Percentiles rank a stretch among this genome's conserved stretches.
phyloP scores from a whole-genome alignment of 2,888 invertebrate genomes.

The Aphrophora alni region DNA sequence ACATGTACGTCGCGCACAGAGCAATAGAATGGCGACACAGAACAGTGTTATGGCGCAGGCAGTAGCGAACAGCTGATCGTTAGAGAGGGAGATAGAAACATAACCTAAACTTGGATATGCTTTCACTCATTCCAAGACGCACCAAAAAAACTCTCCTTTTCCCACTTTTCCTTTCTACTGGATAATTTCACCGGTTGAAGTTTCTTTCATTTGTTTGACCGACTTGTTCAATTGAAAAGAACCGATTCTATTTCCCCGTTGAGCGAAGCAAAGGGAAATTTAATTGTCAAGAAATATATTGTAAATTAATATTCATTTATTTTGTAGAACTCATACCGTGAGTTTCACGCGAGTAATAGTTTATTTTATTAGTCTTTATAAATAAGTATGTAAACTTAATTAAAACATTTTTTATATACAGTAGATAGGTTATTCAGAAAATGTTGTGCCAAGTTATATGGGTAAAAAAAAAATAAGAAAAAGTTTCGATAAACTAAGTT shows the following conservation, averaged over 20 bases:
- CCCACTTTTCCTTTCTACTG: not conserved
- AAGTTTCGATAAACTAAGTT: too few relatives aligned
- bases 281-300: too few relatives aligned
- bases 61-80: not conserved
- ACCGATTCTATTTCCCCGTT: not conserved
- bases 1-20: slow-evolving; percentile 5
- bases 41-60: not conserved
- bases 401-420: too few relatives aligned
- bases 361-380: too few relatives aligned
- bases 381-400: too few relatives aligned
- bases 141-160: not conserved
- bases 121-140: not conserved
- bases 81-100: not conserved
- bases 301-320: too few relatives aligned
- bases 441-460: too few relatives aligned
- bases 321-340: too few relatives aligned
- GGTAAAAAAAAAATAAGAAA: too few relatives aligned
- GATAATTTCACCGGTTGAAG: not conserved
- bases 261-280: not conserved
- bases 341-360: too few relatives aligned
- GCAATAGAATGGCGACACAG: not conserved
- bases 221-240: not conserved
- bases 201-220: not conserved
- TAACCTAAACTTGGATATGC: not conserved
- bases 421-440: too few relatives aligned